phyloP scores from a whole-genome alignment of 2,888 invertebrate species.

The Coecobrya sp. region DNA sequence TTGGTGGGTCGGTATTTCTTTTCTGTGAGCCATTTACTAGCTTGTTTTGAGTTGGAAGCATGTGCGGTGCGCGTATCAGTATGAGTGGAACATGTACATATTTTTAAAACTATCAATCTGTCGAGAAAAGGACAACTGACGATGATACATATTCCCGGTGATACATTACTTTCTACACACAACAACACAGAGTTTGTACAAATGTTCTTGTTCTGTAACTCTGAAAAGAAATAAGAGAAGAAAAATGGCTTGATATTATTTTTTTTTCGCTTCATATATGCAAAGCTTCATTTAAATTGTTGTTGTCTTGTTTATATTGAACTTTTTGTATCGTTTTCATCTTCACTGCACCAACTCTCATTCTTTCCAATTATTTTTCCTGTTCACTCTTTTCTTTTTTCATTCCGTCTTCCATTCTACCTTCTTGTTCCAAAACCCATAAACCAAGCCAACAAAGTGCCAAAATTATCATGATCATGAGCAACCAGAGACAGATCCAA shows the following conservation, averaged over 20 bases:
- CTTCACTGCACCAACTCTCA: background rate
- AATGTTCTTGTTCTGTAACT: background rate
- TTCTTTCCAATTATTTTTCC: conserved; percentile 38
- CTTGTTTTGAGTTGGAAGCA: background rate
- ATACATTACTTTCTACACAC: conserved; percentile 1
- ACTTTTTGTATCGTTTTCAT: background rate
- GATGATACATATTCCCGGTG: conserved; percentile 28
- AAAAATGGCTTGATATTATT: conserved; percentile 27
- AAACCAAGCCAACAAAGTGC: conserved; percentile 48
- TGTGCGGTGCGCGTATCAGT: background rate
- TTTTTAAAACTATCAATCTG: conserved; percentile 50
- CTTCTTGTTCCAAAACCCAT: conserved; percentile 15
- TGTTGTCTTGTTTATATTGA: background rate
- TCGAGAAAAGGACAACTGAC: conserved; percentile 45
- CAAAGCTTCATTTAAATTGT: background rate
- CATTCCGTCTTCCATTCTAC: background rate
- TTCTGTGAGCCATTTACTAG: background rate
- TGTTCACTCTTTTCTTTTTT: background rate
- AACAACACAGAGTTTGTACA: background rate
- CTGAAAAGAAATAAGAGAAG: background rate
- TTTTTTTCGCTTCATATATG: conserved; percentile 11
- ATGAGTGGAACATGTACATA: background rate
- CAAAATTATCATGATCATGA: conserved; percentile 30
- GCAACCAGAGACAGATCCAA: conserved; percentile 8
- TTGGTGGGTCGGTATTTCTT: background rate